These are phyloP conservation scores for Maccullochella peelii DNA, from an alignment of 2,113 vertebrate genomes.

Conservation along the genomic window DNA sequence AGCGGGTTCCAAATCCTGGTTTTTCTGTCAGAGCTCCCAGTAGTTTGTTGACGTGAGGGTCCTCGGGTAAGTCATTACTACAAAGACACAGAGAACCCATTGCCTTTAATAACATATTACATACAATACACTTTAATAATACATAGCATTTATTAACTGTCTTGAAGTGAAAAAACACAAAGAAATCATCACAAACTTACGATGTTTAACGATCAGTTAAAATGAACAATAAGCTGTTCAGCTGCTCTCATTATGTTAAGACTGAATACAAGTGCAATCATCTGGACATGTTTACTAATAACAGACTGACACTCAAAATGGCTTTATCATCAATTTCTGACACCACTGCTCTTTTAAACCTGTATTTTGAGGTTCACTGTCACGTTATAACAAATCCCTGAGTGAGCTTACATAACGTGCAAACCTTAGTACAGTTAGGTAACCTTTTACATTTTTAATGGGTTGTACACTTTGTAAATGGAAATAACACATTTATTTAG, in stretches of 20 bases:
- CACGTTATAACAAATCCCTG: neutral
- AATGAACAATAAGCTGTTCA: neutral
- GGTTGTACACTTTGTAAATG: constrained; percentile 2
- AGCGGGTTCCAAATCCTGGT: constrained; percentile 92
- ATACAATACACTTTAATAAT: neutral
- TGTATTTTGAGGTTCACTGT: neutral
- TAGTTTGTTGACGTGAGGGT: constrained; percentile 86
- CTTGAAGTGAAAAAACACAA: neutral
- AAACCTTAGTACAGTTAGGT: neutral
- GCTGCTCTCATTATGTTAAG: neutral
- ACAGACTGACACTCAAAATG: neutral
- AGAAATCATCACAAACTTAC: neutral
- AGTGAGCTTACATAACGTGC: neutral
- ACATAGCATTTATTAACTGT: neutral
- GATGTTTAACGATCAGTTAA: neutral
- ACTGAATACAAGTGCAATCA: neutral
- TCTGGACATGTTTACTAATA: neutral
- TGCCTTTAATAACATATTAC: neutral
- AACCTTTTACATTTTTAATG: constrained; percentile 41
- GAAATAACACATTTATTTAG: neutral
- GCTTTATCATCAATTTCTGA: neutral
- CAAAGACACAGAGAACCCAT: constrained; percentile 7
- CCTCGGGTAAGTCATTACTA: constrained; percentile 94
- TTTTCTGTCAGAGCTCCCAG: constrained; percentile 86
- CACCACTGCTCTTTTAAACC: neutral